phyloP scores from a whole-genome alignment of 2,888 invertebrate species.

The Strigamia transsilvanica region DNA sequence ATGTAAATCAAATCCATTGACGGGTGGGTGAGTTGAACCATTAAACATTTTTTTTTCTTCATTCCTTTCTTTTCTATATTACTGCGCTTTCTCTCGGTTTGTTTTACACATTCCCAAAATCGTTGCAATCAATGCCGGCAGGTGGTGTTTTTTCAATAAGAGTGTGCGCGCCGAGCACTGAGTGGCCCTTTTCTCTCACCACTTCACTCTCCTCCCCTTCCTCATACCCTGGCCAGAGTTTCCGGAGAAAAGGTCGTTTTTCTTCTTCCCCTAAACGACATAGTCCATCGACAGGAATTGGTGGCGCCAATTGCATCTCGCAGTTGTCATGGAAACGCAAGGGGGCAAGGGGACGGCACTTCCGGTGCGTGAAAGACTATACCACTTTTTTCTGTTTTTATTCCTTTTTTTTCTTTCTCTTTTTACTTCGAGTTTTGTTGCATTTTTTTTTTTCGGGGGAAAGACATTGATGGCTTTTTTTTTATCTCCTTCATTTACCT shows the following conservation, averaged over 20 bases:
- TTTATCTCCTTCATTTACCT: no score
- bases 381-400: background rate
- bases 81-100: conserved; percentile 21
- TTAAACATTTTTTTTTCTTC: background rate
- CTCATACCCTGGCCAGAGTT: conserved; percentile 40
- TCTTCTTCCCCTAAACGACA: conserved; percentile 49
- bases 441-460: background rate
- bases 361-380: conserved; percentile 47
- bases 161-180: conserved; percentile 37
- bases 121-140: conserved; percentile 49
- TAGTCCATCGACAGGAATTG: conserved; percentile 49
- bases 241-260: conserved; percentile 46
- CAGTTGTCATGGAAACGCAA: conserved; percentile 20
- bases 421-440: background rate
- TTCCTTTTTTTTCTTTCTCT: background rate
- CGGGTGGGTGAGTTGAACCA: conserved; percentile 21
- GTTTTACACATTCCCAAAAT: conserved; percentile 43
- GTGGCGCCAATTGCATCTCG: conserved; percentile 46
- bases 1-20: conserved; percentile 43
- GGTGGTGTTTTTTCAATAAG: conserved; percentile 49
- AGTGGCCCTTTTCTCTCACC: conserved; percentile 47
- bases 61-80: background rate
- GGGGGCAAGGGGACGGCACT: conserved; percentile 31
- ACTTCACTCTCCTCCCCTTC: conserved; percentile 45
- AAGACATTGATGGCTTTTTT: background rate